Evolutionary conservation across 2,888 invertebrate species (phyloP).

Genomic region (Tinea trinotella): DNA sequence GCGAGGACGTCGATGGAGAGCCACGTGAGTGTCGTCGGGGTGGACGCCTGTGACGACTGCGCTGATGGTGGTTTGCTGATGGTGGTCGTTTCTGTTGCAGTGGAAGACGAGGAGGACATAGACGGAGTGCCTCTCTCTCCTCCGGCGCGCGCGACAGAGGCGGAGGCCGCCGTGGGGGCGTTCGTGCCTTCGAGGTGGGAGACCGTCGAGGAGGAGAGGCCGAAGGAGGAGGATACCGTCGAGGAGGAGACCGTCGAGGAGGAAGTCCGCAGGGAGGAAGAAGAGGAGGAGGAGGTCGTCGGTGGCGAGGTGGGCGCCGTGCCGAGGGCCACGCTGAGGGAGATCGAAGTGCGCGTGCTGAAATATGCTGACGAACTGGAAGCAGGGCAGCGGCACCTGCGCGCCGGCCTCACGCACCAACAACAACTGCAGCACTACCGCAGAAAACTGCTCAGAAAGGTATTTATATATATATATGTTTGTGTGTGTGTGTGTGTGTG

Average conservation of each 20-base stretch:
- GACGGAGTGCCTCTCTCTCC: conserved; percentile 80
- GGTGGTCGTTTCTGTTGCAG: neutral
- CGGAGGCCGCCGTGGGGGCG: conserved; percentile 84
- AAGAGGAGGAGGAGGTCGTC: conserved; percentile 86
- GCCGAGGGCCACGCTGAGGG: conserved; percentile 69
- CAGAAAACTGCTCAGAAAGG: conserved; percentile 89
- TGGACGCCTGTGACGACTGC: neutral
- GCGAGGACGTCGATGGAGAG: conserved; percentile 46
- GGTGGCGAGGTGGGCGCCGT: conserved; percentile 85
- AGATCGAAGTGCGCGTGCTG: conserved; percentile 95
- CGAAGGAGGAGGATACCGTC: conserved; percentile 40
- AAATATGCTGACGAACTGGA: conserved; percentile 97
- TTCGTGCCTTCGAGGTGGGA: conserved; percentile 98
- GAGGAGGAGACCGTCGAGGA: conserved; percentile 88
- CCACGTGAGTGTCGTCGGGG: conserved; percentile 32
- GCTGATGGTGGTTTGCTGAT: neutral
- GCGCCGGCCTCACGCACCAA: conserved; percentile 80
- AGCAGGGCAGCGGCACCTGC: conserved; percentile 81
- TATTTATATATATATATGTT: too few species aligned
- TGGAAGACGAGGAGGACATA: conserved; percentile 78
- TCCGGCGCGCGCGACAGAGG: conserved; percentile 45
- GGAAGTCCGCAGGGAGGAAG: conserved; percentile 73
- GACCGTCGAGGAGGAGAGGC: conserved; percentile 82
- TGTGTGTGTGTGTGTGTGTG: too few species aligned
- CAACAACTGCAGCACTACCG: conserved; percentile 94